phyloP scores from a whole-genome alignment of 1,140 invertebrate genomes.

The Cydia fagiglandana region DNA sequence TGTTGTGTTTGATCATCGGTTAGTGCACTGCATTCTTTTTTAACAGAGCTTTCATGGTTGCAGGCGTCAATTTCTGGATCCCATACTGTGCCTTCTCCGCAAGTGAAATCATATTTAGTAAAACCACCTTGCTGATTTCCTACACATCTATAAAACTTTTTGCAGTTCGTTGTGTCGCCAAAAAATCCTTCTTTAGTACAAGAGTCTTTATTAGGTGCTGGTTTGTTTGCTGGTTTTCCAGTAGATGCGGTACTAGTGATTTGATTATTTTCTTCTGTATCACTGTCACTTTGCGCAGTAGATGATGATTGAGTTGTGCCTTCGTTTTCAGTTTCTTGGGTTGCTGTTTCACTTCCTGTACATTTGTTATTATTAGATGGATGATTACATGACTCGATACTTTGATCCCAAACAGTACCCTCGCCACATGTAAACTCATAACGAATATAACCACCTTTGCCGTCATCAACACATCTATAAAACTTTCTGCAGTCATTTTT shows the following conservation, averaged over 20 bases:
- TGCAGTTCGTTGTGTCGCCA: conserved; percentile 81
- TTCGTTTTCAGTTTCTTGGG: conserved; percentile 7
- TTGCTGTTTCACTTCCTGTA: neutral
- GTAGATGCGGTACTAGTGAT: conserved; percentile 19
- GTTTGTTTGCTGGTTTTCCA: conserved; percentile 37
- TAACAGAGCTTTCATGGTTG: conserved; percentile 80
- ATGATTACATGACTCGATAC: conserved; percentile 76
- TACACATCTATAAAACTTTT: conserved; percentile 86
- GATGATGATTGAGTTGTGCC: neutral
- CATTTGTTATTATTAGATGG: conserved; percentile 19
- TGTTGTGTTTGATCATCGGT: neutral
- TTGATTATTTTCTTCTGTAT: conserved; percentile 1
- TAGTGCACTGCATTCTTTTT: conserved; percentile 61
- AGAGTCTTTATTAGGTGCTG: conserved; percentile 44
- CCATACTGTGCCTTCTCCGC: conserved; percentile 84
- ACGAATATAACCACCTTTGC: conserved; percentile 78
- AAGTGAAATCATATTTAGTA: conserved; percentile 82
- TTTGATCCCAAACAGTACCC: conserved; percentile 82
- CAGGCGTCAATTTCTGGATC: conserved; percentile 81
- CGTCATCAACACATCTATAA: conserved; percentile 83
- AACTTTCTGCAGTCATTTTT: conserved; percentile 80
- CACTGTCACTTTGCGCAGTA: neutral
- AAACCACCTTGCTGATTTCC: conserved; percentile 80
- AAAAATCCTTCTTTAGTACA: conserved; percentile 80
- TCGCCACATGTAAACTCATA: conserved; percentile 82